These are phyloP conservation scores for Drosophila nebulosa DNA, from an alignment of 1,140 invertebrate species.

Conservation along the genomic window DNA sequence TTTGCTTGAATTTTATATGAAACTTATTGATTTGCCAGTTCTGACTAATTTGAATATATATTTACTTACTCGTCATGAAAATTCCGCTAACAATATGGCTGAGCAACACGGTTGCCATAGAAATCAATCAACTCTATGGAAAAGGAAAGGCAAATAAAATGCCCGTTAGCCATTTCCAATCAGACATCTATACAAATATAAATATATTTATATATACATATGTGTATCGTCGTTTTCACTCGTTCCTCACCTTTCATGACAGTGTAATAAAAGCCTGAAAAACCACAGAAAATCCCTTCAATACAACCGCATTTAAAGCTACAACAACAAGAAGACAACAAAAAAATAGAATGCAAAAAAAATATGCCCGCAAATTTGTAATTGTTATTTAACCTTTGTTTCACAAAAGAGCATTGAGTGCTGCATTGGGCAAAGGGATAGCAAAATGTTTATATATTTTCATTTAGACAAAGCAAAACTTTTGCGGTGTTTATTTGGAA, in stretches of 20 bases:
- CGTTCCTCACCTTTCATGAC: neutral
- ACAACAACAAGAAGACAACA: neutral
- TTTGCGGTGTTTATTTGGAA: neutral
- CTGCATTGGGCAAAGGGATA: neutral
- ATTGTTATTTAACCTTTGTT: slow-evolving; percentile 5
- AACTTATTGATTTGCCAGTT: neutral
- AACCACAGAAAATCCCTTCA: slow-evolving; percentile 1
- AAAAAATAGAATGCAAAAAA: neutral
- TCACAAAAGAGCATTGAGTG: neutral
- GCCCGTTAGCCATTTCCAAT: slow-evolving; percentile 5
- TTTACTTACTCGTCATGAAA: neutral
- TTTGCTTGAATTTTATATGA: too few species aligned
- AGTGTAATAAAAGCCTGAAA: neutral
- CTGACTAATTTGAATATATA: neutral
- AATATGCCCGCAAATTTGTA: neutral
- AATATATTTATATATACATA: neutral
- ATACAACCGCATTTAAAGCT: neutral
- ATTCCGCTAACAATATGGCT: slow-evolving; percentile 14
- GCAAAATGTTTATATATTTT: neutral
- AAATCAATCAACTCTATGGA: neutral
- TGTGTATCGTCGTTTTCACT: neutral
- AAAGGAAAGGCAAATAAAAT: neutral
- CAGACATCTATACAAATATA: neutral
- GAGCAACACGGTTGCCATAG: neutral
- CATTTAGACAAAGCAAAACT: slow-evolving; percentile 3